Evolutionary conservation across 1,140 invertebrate genomes (phyloP).

Genomic region (Teleogryllus occipitalis): DNA sequence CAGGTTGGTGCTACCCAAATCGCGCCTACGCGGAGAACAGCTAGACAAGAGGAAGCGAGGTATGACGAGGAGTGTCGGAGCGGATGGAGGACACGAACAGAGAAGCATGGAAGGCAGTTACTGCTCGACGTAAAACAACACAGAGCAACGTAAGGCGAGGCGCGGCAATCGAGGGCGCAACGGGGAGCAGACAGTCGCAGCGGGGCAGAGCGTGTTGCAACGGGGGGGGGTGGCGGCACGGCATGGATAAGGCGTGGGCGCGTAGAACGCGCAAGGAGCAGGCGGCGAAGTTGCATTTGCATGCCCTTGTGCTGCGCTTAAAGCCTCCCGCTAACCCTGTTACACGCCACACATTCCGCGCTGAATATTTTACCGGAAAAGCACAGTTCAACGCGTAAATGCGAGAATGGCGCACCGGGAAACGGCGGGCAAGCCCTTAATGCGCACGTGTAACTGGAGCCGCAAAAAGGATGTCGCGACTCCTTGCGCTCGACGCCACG

Average conservation of each 20-base stretch:
- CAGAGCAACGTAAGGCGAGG: no score
- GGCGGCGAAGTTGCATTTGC: neutral
- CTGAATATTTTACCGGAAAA: neutral
- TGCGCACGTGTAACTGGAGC: neutral
- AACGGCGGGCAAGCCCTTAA: neutral
- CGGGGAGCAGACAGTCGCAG: neutral
- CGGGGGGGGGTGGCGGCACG: no score
- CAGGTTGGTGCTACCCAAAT: no score
- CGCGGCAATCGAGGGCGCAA: neutral
- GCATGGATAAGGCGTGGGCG: no score
- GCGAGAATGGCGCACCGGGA: neutral
- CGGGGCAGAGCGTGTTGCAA: neutral
- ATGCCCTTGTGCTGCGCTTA: neutral
- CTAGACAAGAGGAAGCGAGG: no score
- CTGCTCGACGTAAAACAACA: no score
- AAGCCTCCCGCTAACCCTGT: neutral
- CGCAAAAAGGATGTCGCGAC: neutral
- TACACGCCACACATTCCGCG: neutral
- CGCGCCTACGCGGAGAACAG: no score
- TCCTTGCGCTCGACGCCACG: no score
- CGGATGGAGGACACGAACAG: no score
- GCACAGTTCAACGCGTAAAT: neutral
- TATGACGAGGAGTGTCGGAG: no score
- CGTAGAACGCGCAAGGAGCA: no score
- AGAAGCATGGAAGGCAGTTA: no score